Percentiles rank a stretch among this genome's conserved stretches.
phyloP scores from a whole-genome alignment of 1,140 invertebrate species.

The Drosophila lacertosa region DNA sequence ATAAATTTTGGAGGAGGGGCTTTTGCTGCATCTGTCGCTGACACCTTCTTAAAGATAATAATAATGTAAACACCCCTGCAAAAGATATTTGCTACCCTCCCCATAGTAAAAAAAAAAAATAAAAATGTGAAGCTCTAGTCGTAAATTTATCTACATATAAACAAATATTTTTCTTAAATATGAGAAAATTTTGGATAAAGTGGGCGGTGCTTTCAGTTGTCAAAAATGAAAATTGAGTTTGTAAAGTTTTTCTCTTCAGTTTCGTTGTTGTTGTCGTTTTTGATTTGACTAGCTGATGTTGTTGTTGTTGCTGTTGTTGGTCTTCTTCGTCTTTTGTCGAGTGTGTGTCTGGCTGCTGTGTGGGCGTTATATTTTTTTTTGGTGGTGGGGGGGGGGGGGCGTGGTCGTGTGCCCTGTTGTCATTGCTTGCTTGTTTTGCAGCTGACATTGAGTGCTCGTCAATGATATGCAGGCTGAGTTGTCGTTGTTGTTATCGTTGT shows the following conservation, averaged over 20 bases:
- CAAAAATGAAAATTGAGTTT: slow-evolving; percentile 77
- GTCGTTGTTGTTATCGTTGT: slow-evolving; percentile 40
- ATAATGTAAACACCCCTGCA: slow-evolving; percentile 50
- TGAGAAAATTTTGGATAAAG: slow-evolving; percentile 59
- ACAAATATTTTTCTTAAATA: slow-evolving; percentile 82
- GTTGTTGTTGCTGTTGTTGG: slow-evolving; percentile 19
- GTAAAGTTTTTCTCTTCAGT: slow-evolving; percentile 59
- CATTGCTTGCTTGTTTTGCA: slow-evolving; percentile 77
- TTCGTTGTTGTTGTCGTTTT: slow-evolving; percentile 23
- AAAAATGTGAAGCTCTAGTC: slow-evolving; percentile 41
- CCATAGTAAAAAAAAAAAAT: background rate
- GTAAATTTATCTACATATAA: slow-evolving; percentile 77
- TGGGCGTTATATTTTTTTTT: slow-evolving; percentile 31
- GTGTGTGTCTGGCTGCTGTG: slow-evolving; percentile 60
- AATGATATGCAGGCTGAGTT: slow-evolving; percentile 73
- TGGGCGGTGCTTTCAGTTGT: slow-evolving; percentile 66
- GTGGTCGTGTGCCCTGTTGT: slow-evolving; percentile 66
- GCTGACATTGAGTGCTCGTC: slow-evolving; percentile 80
- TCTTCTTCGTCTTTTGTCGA: slow-evolving; percentile 18
- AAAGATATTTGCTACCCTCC: background rate
- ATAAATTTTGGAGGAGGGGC: slow-evolving; percentile 2
- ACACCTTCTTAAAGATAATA: slow-evolving; percentile 62
- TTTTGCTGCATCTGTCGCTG: slow-evolving; percentile 53
- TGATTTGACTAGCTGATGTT: slow-evolving; percentile 34
- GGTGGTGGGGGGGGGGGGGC: slow-evolving; percentile 24